Conservation (phyloP, 2,113 vertebrate species). For the Serilophus lunatus region DNA sequence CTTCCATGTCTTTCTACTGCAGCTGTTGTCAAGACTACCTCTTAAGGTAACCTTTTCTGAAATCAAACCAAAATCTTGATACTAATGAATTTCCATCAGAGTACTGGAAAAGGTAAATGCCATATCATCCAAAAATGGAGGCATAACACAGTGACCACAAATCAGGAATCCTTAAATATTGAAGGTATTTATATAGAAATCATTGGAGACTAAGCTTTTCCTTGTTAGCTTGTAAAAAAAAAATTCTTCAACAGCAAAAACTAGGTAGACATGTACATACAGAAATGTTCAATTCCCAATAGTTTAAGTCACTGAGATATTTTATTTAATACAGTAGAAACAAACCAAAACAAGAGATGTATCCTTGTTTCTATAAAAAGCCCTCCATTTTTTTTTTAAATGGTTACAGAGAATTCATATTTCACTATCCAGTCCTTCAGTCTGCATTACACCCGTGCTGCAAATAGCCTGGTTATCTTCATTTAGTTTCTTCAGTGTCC, state of each 20-base stretch:
- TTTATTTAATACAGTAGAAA: not conserved
- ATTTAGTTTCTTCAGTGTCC: constrained; percentile 11
- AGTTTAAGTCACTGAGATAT: not conserved
- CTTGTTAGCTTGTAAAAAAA: not conserved
- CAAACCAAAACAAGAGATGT: not conserved
- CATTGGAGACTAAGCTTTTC: not conserved
- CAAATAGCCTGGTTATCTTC: constrained; percentile 3
- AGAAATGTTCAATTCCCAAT: not conserved
- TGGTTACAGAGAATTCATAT: not conserved
- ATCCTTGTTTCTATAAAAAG: not conserved
- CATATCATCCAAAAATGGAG: not conserved
- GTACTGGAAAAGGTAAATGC: not conserved
- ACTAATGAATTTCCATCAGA: not conserved
- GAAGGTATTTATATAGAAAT: not conserved
- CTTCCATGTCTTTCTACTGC: not conserved
- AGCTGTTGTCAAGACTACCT: not conserved
- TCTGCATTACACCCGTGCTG: not conserved
- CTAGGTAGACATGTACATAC: not conserved
- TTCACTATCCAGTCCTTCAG: not conserved
- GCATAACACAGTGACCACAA: not conserved
- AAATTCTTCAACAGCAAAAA: not conserved
- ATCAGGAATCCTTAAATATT: not conserved
- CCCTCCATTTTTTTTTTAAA: not conserved
- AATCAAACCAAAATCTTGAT: not conserved
- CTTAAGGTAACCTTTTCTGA: not conserved